Evolutionary conservation across 2,797 vertebrate genomes (phyloP).

Genomic region (Balearica regulorum): DNA sequence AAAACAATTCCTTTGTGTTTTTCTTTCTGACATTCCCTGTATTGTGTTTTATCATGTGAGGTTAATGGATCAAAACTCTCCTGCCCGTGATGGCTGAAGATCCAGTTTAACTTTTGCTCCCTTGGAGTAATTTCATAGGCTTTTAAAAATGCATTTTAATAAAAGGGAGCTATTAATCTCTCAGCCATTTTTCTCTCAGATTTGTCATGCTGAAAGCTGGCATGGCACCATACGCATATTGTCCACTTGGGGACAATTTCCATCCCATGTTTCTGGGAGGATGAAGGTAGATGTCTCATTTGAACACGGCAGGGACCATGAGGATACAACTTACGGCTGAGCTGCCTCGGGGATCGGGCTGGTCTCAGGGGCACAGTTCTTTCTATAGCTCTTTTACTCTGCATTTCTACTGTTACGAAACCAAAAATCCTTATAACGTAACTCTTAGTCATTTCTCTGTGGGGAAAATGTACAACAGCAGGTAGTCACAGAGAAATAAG

Average conservation of each 20-base stretch:
- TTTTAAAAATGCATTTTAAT: neutral
- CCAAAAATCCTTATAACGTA: neutral
- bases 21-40: neutral
- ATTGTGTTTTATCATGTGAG: fast-evolving
- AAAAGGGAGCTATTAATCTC: neutral
- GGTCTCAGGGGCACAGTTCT: neutral
- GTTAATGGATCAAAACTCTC: neutral
- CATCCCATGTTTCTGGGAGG: neutral
- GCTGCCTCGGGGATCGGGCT: neutral
- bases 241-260: neutral
- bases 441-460: neutral
- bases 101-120: neutral
- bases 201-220: neutral
- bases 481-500: neutral
- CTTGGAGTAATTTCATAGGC: neutral
- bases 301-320: neutral
- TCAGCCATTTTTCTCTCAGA: neutral
- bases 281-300: neutral
- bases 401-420: neutral
- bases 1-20: neutral
- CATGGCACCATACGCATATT: fast-evolving
- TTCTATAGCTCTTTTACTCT: neutral
- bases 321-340: neutral
- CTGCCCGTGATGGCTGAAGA: neutral
- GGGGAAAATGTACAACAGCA: neutral